Percentiles rank a stretch among this genome's conserved stretches.
phyloP scores from a whole-genome alignment of 2,888 invertebrate genomes.

The Acronicta psi region DNA sequence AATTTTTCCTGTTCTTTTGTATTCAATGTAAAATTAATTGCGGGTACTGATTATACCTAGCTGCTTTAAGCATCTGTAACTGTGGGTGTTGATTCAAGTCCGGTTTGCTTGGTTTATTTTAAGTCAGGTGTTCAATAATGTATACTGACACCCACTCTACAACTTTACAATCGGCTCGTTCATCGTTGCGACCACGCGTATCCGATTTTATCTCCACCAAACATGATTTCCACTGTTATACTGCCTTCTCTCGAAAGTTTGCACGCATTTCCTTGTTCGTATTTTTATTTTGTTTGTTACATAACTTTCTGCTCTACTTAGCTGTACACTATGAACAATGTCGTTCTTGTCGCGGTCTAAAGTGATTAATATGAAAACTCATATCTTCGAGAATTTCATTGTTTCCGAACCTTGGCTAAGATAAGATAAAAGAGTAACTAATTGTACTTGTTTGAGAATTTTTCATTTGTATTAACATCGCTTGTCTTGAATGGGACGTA shows the following conservation, averaged over 20 bases:
- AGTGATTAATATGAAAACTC: constrained; percentile 64
- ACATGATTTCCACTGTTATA: constrained; percentile 58
- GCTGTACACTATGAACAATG: constrained; percentile 23
- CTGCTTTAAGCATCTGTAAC: constrained; percentile 14
- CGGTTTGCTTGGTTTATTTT: constrained; percentile 30
- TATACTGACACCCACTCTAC: constrained; percentile 56
- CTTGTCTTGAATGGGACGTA: constrained; percentile 25
- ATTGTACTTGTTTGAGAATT: constrained; percentile 49
- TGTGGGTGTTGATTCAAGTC: constrained; percentile 36
- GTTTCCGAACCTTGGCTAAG: constrained; percentile 71
- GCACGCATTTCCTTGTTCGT: constrained; percentile 39
- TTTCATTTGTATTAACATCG: constrained; percentile 50
- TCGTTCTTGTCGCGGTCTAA: constrained; percentile 21
- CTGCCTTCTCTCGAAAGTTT: constrained; percentile 51
- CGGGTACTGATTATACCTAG: neutral
- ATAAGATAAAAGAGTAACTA: constrained; percentile 73
- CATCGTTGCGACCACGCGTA: constrained; percentile 56
- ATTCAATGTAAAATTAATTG: constrained; percentile 26
- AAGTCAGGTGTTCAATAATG: constrained; percentile 66
- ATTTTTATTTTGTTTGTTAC: constrained; percentile 40
- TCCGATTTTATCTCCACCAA: constrained; percentile 60
- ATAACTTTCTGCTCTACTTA: constrained; percentile 31
- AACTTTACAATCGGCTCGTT: constrained; percentile 62
- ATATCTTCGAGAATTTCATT: constrained; percentile 70
- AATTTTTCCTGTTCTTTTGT: constrained; percentile 34